Evolutionary conservation across 2,113 vertebrate species (phyloP).

Genomic region (Grammomys surdaster): DNA sequence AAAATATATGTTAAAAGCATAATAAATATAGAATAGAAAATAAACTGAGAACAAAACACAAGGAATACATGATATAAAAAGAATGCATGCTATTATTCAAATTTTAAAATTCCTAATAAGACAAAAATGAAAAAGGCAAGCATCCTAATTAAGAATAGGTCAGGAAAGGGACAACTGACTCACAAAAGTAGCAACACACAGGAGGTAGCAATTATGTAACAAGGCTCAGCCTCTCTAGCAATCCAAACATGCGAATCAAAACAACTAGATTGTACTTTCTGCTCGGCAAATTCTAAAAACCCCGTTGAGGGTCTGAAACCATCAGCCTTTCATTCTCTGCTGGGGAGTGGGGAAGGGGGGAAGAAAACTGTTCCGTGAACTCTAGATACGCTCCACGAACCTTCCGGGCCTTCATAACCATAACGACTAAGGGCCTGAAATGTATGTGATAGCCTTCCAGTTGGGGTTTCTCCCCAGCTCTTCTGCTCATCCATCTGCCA

Average conservation of each 20-base stretch:
- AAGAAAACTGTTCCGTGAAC: background rate
- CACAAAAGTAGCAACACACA: constrained; percentile 31
- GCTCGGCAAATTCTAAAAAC: constrained; percentile 11
- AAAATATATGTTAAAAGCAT: background rate
- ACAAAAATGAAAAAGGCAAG: background rate
- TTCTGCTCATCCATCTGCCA: constrained; percentile 8
- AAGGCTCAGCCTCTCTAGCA: background rate
- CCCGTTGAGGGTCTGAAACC: background rate
- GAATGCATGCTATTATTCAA: background rate
- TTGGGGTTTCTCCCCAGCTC: background rate
- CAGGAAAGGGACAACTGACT: constrained; percentile 46
- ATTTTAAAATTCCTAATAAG: constrained; percentile 27
- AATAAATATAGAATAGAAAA: constrained; percentile 53
- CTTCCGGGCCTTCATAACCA: background rate
- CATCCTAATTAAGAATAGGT: constrained; percentile 42
- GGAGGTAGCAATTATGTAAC: constrained; percentile 31
- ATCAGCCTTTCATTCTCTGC: background rate
- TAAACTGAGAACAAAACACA: background rate
- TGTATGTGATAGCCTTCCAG: background rate
- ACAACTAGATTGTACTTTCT: constrained; percentile 24
- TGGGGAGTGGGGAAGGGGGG: background rate
- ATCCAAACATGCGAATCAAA: constrained; percentile 53
- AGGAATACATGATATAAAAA: background rate
- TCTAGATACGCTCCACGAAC: background rate
- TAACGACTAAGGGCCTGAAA: background rate